Evolutionary conservation across 2,797 vertebrate species (phyloP).

Genomic region (Macropus fuliginosus): DNA sequence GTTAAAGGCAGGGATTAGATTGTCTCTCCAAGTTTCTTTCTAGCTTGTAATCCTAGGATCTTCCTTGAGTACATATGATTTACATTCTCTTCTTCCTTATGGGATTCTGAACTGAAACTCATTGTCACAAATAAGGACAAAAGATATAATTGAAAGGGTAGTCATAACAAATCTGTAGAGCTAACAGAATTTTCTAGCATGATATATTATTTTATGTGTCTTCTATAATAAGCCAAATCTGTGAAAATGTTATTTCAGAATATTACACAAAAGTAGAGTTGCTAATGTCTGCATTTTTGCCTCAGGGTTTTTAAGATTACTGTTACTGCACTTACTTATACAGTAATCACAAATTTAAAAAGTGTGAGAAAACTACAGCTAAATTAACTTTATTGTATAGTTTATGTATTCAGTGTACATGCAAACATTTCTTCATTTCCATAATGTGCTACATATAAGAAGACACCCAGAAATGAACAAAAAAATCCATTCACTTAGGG

Average conservation of each 20-base stretch:
- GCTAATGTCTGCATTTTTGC: slow-evolving; percentile 61
- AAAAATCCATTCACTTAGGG: neutral
- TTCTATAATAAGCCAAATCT: slow-evolving; percentile 62
- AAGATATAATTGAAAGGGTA: slow-evolving; percentile 60
- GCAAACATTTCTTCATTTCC: slow-evolving; percentile 28
- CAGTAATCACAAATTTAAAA: slow-evolving; percentile 68
- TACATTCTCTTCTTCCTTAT: neutral
- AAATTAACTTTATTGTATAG: slow-evolving; percentile 61
- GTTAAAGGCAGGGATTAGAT: neutral
- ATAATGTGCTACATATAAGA: neutral
- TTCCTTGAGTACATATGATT: neutral
- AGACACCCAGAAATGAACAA: neutral
- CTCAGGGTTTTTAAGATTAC: slow-evolving; percentile 60
- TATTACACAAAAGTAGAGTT: slow-evolving; percentile 55
- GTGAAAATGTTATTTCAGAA: slow-evolving; percentile 65
- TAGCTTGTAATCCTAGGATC: slow-evolving; percentile 22
- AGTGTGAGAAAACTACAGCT: slow-evolving; percentile 26
- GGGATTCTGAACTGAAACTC: slow-evolving; percentile 55
- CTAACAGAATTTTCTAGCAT: slow-evolving; percentile 50
- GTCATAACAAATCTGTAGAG: slow-evolving; percentile 20
- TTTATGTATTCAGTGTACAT: slow-evolving; percentile 47
- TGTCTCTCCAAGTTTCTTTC: neutral
- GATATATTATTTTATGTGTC: slow-evolving; percentile 47
- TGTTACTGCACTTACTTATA: slow-evolving; percentile 64
- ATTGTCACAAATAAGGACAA: slow-evolving; percentile 3